A percentile compares a stretch with the other conserved stretches of the same genome.
Evolutionary conservation across 2,113 vertebrate species (phyloP).

Genomic region (Neopipo cinnamomea): DNA sequence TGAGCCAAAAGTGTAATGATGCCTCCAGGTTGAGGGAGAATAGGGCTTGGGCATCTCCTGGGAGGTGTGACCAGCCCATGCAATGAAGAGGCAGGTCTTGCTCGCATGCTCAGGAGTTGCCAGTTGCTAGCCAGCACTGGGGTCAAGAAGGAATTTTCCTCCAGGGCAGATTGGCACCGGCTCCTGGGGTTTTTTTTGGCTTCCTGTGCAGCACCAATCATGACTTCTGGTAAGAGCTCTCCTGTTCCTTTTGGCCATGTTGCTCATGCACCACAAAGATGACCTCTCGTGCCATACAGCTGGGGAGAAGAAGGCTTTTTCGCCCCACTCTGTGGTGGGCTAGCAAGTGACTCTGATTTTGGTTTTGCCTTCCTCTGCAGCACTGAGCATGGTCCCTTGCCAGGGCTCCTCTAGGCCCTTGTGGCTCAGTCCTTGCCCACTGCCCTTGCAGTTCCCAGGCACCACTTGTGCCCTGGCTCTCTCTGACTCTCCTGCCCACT

Average conservation of each 20-base stretch:
- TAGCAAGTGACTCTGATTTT: too few species aligned
- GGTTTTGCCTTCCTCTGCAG: not conserved
- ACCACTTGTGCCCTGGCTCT: not conserved
- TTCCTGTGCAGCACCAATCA: not conserved
- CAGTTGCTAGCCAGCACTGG: not conserved
- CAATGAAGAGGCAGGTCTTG: not conserved
- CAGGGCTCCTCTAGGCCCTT: not conserved
- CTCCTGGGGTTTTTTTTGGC: not conserved
- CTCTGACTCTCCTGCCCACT: not conserved
- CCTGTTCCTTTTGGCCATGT: not conserved
- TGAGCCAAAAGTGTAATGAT: not conserved
- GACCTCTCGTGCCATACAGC: not conserved
- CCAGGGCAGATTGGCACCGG: not conserved
- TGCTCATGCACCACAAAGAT: not conserved
- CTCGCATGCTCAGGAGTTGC: not conserved
- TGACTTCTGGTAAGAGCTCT: not conserved
- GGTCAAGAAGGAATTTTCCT: not conserved
- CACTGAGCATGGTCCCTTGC: rapidly evolving
- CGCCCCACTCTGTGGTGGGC: rapidly evolving
- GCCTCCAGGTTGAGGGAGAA: not conserved
- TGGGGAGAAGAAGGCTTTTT: not conserved
- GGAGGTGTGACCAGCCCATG: not conserved
- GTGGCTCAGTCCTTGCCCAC: not conserved
- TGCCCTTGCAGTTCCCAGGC: not conserved
- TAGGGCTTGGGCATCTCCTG: not conserved